phyloP scores from a whole-genome alignment of 2,888 invertebrate species.

The Apamea epomidion region DNA sequence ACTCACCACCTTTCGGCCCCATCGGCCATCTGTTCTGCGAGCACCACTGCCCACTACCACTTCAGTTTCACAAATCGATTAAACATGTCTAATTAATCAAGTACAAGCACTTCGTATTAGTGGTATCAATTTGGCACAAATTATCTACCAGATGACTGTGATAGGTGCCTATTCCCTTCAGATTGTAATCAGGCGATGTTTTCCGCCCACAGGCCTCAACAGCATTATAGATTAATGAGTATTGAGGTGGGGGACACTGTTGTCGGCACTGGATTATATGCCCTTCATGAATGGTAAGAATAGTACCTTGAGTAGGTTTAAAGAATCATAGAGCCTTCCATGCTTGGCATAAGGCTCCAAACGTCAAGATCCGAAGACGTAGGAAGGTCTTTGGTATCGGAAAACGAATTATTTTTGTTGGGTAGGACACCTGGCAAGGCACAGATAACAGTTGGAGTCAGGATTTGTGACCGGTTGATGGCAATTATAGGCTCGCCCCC shows the following conservation, averaged over 20 bases:
- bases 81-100: background rate
- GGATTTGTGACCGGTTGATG: background rate
- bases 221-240: constrained; percentile 57
- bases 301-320: too few relatives aligned
- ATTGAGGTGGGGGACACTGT: constrained; percentile 42
- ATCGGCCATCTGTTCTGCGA: background rate
- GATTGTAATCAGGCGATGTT: constrained; percentile 57
- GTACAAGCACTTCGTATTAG: constrained; percentile 9
- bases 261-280: constrained; percentile 8
- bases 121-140: constrained; percentile 33
- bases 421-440: too few relatives aligned
- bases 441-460: too few relatives aligned
- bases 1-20: background rate
- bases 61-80: background rate
- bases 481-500: background rate
- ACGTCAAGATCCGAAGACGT: too few relatives aligned
- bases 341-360: too few relatives aligned
- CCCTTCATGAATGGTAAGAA: background rate
- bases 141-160: constrained; percentile 32
- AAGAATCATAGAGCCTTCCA: too few relatives aligned
- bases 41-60: background rate
- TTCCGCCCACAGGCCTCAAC: constrained; percentile 55
- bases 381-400: too few relatives aligned
- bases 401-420: too few relatives aligned
- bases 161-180: constrained; percentile 38